Base-by-base conservation (phyloP, 2,113 vertebrate genomes). In the Rhinoderma darwinii region DNA sequence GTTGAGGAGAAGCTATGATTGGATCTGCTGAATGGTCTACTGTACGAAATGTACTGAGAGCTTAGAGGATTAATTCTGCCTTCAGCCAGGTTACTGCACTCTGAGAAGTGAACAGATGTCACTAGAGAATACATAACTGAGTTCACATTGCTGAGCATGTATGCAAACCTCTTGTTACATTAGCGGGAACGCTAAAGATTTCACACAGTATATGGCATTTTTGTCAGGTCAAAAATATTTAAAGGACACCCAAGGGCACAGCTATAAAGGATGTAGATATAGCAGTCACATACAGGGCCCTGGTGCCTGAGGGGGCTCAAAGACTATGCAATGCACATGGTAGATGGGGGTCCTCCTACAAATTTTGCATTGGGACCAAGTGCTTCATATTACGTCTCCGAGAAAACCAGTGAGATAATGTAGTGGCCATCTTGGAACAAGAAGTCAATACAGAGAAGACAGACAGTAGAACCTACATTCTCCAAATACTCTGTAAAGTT, bases 41-140 rank as follows among this genome's bases (percentile, higher is more conserved):
- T 37, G 56, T 27, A 66, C 77, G 39, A 30, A 85, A 44, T 66
- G 41, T 37, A 30, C 15, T 22, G 37, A 70, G 43, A 73, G n/a
- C 47, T 66, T 27, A 30, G 54, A 86, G 63, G 84, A 81, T 35
- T 72, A 54, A 86, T 32, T 80, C 61, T 72, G 84, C 61, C 63
- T 41, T 86, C 30, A 43, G 35, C 32, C 76, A 80, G 32, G 18
- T 85, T 79, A 68, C 37, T 32, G 1, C 39, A 35, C 37, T 25
- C 66, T 32, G 41, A 85, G 56, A 63, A 25, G 43, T 30, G 5
- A 56, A 35, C n/a, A 37, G 56, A 27, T 43, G 37, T 41, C 70
- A 39, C 27, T 35, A 30, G 72, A 51, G 68, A 72, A 50, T 32
- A 41, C 35, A 22, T 43, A n/a, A 18, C 27, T 17, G 30, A 20